Evolutionary conservation across 35 echinoderm and acorn worm genomes (phyloP).

Genomic region (Strongylocentrotus purpuratus): DNA sequence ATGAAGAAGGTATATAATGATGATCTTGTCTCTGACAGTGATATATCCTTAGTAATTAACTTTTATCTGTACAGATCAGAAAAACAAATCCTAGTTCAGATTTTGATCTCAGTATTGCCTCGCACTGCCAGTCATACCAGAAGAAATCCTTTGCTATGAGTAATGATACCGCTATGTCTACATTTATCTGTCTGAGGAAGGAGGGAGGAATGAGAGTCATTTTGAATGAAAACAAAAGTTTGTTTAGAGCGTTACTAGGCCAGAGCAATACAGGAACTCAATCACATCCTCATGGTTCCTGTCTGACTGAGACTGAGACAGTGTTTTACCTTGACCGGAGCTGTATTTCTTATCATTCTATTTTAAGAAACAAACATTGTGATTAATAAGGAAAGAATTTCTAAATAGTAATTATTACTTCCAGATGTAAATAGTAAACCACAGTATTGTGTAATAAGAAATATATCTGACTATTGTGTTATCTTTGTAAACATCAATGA

Average conservation of each 20-base stretch:
- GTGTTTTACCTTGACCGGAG: background rate
- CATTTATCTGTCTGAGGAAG: background rate
- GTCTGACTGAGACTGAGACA: background rate
- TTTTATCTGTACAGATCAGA: background rate
- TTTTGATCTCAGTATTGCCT: conserved; percentile 2
- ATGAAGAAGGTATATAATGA: background rate
- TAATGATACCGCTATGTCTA: conserved; percentile 3
- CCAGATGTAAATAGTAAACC: background rate
- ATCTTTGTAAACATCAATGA: background rate
- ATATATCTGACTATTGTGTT: background rate
- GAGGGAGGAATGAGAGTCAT: background rate
- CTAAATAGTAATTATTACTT: background rate
- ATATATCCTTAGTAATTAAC: background rate
- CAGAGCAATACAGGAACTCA: background rate
- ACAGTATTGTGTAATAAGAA: background rate
- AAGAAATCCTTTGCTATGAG: background rate
- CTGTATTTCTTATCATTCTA: background rate
- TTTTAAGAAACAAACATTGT: background rate
- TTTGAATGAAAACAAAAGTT: background rate
- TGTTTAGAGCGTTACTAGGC: conserved; percentile 15
- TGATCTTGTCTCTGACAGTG: background rate
- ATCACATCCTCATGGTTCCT: background rate
- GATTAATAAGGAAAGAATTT: background rate
- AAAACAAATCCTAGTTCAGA: conserved; percentile 11
- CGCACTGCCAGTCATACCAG: background rate